Evolutionary conservation across 2,113 vertebrate genomes (phyloP).

Genomic region (Herpetotheres cachinnans): DNA sequence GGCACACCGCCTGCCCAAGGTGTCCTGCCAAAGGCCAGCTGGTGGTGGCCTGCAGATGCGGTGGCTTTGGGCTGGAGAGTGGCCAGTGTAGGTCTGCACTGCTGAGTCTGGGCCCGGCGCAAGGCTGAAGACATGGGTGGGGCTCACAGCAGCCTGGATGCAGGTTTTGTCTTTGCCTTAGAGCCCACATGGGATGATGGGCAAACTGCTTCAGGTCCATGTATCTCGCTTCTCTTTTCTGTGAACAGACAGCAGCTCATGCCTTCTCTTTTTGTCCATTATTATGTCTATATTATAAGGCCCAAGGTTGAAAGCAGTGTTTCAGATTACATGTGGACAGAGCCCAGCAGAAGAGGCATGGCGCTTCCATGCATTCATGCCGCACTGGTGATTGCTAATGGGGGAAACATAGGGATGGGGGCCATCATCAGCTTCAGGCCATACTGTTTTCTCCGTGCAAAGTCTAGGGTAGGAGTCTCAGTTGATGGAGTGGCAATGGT

Average conservation of each 20-base stretch:
- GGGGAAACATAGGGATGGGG: not conserved
- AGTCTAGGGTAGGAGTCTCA: not conserved
- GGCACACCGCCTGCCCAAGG: accelerated
- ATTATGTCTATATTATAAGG: not conserved
- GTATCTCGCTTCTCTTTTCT: not conserved
- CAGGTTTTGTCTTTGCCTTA: not conserved
- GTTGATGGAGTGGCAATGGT: not conserved
- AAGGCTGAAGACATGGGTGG: not conserved
- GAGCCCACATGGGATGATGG: not conserved
- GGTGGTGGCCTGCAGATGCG: not conserved
- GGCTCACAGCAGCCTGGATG: not conserved
- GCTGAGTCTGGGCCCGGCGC: accelerated
- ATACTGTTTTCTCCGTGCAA: accelerated
- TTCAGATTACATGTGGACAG: not conserved
- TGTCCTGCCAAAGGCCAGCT: not conserved
- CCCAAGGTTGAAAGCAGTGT: not conserved
- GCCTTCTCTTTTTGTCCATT: not conserved
- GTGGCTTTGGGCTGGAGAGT: not conserved
- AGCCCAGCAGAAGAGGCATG: not conserved
- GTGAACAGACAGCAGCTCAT: not conserved
- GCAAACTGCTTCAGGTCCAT: accelerated
- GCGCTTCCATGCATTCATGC: accelerated
- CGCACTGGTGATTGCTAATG: accelerated
- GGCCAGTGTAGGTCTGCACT: not conserved
- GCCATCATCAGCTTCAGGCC: not conserved